Evolutionary conservation across 1,140 invertebrate genomes (phyloP), one percentile per base, ranked within the genome.

Genomic region (Stenopsyche tienmushanensis): DNA sequence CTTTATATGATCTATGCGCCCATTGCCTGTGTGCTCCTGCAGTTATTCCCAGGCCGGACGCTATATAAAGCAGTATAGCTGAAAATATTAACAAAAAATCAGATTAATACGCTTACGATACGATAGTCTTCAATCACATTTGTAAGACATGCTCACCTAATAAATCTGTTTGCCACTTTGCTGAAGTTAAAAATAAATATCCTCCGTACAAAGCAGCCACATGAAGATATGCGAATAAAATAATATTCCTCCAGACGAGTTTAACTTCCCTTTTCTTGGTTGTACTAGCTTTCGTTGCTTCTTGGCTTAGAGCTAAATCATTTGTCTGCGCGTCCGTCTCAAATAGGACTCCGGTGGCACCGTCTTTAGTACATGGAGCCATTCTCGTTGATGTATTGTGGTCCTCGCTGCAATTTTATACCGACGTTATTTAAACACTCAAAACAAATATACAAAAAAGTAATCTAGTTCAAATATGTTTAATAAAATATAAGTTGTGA

Each of bases 1-100:
- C 96, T 81, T 97, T 97, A 82, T 97, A 98, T 0, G 94, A 88
- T 72, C 90, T 86, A 78, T 98, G 96, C 5, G 95, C 85, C 95
- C 95, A 98, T 20, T 98, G 83, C 71, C 96, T 84, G 76, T 98
- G 96, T 8, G 93, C 93, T 18, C 96, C 96, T 26, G 93, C 96
- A 13, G 96, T 98, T 55, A 98, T 90, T 2, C 92, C 92, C 18
- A 94, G 72, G 2, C 90, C 93, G 18, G 84, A 85, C 23, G 84
- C 75, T 52, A 88, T 76, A 77, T 94, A 94, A 57, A 91, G 71
- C 0, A 86, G 7, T 29, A 86, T 80, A 13, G 87, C 89, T 92
- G 78, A 1, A 84, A 83, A 73, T 29, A 39, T 66, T 23, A 45
- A 62, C 8, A n/a, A n/a, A 42, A 54, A 29, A 34, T 15, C 9